These are phyloP conservation scores for Margarornis squamiger DNA, from an alignment of 2,797 vertebrate genomes.

Conservation along the genomic window DNA sequence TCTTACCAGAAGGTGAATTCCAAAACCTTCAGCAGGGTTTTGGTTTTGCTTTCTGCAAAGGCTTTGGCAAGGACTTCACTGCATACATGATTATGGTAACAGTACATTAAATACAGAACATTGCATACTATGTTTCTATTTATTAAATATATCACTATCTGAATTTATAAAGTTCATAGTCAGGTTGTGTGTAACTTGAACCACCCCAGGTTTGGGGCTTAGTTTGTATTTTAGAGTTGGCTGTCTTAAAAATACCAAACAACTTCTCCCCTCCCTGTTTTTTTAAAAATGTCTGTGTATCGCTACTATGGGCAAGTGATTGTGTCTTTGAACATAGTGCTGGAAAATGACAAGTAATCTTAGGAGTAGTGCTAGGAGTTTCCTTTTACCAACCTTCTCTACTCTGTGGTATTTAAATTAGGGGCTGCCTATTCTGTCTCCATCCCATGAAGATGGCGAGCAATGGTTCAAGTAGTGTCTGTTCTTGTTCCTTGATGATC, in stretches of 20 bases:
- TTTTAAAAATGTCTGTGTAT: background rate
- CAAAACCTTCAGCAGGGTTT: background rate
- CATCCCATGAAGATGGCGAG: background rate
- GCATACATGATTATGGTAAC: background rate
- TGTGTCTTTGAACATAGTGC: fast-evolving
- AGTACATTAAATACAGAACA: background rate
- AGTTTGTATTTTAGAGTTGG: background rate
- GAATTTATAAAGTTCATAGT: background rate
- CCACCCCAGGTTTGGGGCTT: background rate
- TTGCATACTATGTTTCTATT: background rate
- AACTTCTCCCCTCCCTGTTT: background rate
- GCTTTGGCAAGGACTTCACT: background rate
- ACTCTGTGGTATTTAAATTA: background rate
- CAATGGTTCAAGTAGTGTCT: fast-evolving
- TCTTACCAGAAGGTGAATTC: background rate
- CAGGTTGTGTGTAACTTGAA: background rate
- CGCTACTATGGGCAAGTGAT: background rate
- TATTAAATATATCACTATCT: background rate
- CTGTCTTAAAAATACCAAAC: background rate
- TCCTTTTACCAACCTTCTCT: background rate
- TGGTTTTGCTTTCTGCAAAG: background rate
- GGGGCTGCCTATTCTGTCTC: background rate
- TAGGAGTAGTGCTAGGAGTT: background rate
- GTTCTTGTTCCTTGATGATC: background rate
- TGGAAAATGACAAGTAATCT: background rate